These are phyloP conservation scores for Acleris holmiana DNA, from an alignment of 2,888 invertebrate genomes.

Conservation along the genomic window DNA sequence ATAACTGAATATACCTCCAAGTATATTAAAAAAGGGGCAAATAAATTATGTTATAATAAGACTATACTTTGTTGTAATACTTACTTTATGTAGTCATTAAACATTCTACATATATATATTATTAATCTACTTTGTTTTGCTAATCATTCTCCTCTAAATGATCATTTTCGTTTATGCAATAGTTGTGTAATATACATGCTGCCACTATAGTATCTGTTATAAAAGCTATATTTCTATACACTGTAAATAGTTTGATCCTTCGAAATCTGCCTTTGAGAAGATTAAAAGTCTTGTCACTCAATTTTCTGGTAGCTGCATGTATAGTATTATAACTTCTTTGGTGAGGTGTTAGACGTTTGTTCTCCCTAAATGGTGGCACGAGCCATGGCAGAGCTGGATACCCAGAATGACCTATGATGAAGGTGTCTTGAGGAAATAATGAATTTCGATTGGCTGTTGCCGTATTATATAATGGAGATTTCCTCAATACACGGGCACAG, in stretches of 20 bases:
- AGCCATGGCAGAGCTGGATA: constrained; percentile 67
- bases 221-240: constrained; percentile 65
- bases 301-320: constrained; percentile 58
- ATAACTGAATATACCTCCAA: too few relatives aligned
- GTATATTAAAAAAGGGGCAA: too few relatives aligned
- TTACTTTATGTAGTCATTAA: constrained; percentile 3
- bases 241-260: constrained; percentile 61
- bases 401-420: constrained; percentile 63
- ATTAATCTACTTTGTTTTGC: neutral
- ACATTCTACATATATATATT: neutral
- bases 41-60: too few relatives aligned
- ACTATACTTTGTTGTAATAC: neutral
- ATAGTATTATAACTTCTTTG: constrained; percentile 63
- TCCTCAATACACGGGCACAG: constrained; percentile 59
- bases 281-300: constrained; percentile 63
- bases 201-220: constrained; percentile 67
- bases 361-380: constrained; percentile 64
- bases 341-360: constrained; percentile 58
- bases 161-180: constrained; percentile 65
- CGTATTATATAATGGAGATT: constrained; percentile 62
- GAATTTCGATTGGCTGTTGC: constrained; percentile 55
- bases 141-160: constrained; percentile 51
- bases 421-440: constrained; percentile 62
- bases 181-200: constrained; percentile 68
- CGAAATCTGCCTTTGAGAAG: constrained; percentile 60